These are phyloP conservation scores for Drosophila ogumai DNA, from an alignment of 1,140 invertebrate genomes.

Conservation along the genomic window DNA sequence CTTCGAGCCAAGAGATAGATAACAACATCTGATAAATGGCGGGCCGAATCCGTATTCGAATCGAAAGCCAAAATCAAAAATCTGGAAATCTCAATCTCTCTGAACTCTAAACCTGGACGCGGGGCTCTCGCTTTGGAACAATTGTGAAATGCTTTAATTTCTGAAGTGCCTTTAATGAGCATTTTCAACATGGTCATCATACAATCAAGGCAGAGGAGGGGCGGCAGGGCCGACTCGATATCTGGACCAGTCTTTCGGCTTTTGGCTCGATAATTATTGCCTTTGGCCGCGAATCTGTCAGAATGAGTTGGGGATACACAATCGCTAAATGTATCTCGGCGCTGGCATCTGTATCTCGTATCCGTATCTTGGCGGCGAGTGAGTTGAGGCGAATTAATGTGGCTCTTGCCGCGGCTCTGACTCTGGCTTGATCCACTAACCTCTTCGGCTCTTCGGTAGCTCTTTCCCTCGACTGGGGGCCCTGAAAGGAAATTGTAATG, in stretches of 20 bases:
- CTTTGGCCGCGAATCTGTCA: slow-evolving; percentile 53
- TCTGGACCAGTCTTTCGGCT: slow-evolving; percentile 57
- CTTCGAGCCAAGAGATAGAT: slow-evolving; percentile 58
- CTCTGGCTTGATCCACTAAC: slow-evolving; percentile 75
- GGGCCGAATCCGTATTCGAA: slow-evolving; percentile 40
- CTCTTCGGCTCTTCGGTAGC: slow-evolving; percentile 66
- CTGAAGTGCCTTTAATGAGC: slow-evolving; percentile 82
- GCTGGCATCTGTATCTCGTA: slow-evolving; percentile 40
- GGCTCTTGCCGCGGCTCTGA: slow-evolving; percentile 13
- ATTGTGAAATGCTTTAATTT: slow-evolving; percentile 84
- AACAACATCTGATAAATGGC: slow-evolving; percentile 81
- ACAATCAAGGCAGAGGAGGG: slow-evolving; percentile 54
- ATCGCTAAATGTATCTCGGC: slow-evolving; percentile 69
- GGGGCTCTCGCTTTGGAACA: slow-evolving; percentile 62
- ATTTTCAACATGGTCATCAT: slow-evolving; percentile 83
- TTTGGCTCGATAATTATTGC: slow-evolving; percentile 73
- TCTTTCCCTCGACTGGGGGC: slow-evolving; percentile 60
- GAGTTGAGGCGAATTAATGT: slow-evolving; percentile 73
- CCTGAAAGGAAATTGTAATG: slow-evolving; percentile 82
- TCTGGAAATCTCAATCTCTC: slow-evolving; percentile 46
- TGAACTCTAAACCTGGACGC: slow-evolving; percentile 40
- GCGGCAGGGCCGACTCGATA: slow-evolving; percentile 58
- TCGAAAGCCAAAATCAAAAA: slow-evolving; percentile 66
- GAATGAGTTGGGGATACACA: slow-evolving; percentile 54
- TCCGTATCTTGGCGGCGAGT: slow-evolving; percentile 17